Evolutionary conservation across 2,888 invertebrate genomes (phyloP).

Genomic region (Helleia helle): DNA sequence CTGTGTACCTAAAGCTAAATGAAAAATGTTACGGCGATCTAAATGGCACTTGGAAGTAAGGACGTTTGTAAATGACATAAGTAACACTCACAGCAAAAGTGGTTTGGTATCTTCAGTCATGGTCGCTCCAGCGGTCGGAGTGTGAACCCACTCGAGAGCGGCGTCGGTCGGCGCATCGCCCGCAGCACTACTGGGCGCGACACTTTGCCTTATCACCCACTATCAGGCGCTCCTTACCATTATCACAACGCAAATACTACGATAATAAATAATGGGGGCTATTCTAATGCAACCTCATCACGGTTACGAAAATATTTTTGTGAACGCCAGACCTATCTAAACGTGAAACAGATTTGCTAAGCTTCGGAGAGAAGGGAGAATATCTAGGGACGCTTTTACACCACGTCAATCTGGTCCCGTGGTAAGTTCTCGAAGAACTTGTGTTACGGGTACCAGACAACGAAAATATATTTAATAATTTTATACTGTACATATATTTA

Average conservation of each 20-base stretch:
- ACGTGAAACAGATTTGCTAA: too few species aligned
- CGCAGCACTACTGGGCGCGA: background rate
- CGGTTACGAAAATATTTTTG: too few species aligned
- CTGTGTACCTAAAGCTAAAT: too few species aligned
- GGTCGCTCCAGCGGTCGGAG: conserved; percentile 18
- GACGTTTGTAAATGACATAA: background rate
- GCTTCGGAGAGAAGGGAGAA: too few species aligned
- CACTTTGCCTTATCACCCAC: background rate
- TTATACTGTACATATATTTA: too few species aligned
- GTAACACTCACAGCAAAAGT: conserved; percentile 41
- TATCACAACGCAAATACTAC: conserved; percentile 6
- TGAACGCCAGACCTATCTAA: too few species aligned
- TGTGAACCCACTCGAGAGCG: conserved; percentile 7
- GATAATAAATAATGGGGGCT: background rate
- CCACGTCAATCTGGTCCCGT: too few species aligned
- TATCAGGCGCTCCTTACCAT: conserved; percentile 7
- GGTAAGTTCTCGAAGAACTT: too few species aligned
- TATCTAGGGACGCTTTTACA: too few species aligned
- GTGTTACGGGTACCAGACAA: too few species aligned
- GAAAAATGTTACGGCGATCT: too few species aligned
- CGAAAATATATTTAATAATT: too few species aligned
- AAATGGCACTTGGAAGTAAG: background rate
- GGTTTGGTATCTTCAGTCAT: conserved; percentile 47
- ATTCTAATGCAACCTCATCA: background rate
- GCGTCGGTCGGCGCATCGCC: background rate